Conservation (phyloP, 2,888 invertebrate genomes). For the Macropis europaea region DNA sequence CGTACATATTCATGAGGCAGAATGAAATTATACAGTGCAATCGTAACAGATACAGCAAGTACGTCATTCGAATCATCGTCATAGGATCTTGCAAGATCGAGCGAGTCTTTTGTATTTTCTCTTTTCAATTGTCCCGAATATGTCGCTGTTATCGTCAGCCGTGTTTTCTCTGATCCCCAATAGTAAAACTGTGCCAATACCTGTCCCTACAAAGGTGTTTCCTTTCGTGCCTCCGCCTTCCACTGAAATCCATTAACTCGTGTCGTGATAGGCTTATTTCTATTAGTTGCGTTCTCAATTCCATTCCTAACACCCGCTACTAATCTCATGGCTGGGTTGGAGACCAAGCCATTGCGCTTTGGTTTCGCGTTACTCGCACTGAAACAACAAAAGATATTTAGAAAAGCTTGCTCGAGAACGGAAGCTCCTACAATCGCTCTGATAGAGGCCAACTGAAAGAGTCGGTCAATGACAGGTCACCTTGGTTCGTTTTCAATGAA, state of each 20-base stretch:
- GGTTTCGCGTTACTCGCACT: constrained; percentile 82
- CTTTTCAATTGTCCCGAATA: constrained; percentile 11
- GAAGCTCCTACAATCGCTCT: too few relatives aligned
- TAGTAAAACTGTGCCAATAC: constrained; percentile 57
- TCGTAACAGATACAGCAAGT: constrained; percentile 21
- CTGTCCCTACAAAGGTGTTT: constrained; percentile 86
- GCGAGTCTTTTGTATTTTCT: constrained; percentile 8
- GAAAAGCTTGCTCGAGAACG: too few relatives aligned
- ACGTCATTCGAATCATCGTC: constrained; percentile 26
- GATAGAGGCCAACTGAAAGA: too few relatives aligned
- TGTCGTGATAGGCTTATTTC: constrained; percentile 79
- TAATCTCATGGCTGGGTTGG: constrained; percentile 91
- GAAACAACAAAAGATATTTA: constrained; percentile 40
- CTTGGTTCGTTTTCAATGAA: too few relatives aligned
- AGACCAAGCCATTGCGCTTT: constrained; percentile 92
- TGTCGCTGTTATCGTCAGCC: not conserved
- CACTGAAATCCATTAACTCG: constrained; percentile 88
- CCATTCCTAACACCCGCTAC: constrained; percentile 89
- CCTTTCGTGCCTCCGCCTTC: constrained; percentile 84
- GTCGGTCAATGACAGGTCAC: too few relatives aligned
- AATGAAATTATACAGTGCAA: constrained; percentile 28
- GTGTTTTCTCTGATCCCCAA: constrained; percentile 10
- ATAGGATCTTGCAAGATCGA: constrained; percentile 8
- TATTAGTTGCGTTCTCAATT: constrained; percentile 82
- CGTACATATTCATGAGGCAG: constrained; percentile 36